Evolutionary conservation across 2,888 invertebrate species (phyloP).

Genomic region (Hyposoter didymator): DNA sequence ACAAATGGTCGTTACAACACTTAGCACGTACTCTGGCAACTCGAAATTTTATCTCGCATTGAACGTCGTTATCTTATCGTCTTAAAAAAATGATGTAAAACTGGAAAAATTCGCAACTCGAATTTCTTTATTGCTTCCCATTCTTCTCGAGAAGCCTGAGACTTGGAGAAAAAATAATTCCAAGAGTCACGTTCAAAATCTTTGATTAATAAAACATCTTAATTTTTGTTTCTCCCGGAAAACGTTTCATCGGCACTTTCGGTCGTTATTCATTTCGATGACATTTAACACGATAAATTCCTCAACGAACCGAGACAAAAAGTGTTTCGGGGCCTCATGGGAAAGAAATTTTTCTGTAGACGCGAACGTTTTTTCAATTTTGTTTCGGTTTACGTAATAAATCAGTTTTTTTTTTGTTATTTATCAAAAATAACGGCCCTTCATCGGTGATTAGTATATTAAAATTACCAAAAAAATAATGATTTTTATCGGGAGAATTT

Average conservation of each 20-base stretch:
- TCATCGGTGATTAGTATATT: background rate
- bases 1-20: constrained; percentile 21
- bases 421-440: background rate
- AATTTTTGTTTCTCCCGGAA: background rate
- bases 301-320: background rate
- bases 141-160: background rate
- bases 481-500: background rate
- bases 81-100: background rate
- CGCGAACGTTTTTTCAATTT: background rate
- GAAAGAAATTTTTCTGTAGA: background rate
- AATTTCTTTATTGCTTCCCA: background rate
- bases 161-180: background rate
- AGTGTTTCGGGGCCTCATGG: background rate
- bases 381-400: background rate
- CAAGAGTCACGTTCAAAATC: background rate
- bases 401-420: background rate
- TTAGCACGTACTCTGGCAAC: constrained; percentile 17
- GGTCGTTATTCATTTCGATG: constrained; percentile 1
- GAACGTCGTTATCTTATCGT: background rate
- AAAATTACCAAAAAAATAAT: background rate
- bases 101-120: background rate
- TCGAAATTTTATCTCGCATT: background rate
- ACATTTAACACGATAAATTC: constrained; percentile 3
- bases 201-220: background rate
- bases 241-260: background rate